A percentile compares a stretch with the other conserved stretches of the same genome.
phyloP scores from a whole-genome alignment of 2,113 vertebrate genomes.

The Neogobius melanostomus region DNA sequence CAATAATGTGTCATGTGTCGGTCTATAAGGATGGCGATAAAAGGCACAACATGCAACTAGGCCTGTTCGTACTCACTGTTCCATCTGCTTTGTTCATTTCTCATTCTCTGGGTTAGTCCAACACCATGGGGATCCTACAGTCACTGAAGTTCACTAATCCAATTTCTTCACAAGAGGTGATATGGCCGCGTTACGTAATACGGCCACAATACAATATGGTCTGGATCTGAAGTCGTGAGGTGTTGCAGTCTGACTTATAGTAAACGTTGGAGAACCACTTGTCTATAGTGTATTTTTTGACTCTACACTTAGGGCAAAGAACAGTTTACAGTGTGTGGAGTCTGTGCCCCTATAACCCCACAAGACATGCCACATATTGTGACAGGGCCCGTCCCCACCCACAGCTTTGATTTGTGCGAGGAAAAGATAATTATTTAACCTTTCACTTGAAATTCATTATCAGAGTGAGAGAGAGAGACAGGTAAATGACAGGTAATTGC shows the following conservation, averaged over 20 bases:
- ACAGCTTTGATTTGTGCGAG: conserved; percentile 56
- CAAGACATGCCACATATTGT: conserved; percentile 62
- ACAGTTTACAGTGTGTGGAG: conserved; percentile 18
- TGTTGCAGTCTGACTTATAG: conserved; percentile 2
- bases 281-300: too few species aligned
- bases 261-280: not conserved
- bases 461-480: conserved; percentile 63
- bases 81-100: not conserved
- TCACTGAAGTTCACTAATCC: not conserved
- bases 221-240: conserved; percentile 22
- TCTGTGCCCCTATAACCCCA: conserved; percentile 55
- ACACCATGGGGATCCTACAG: not conserved
- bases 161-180: not conserved
- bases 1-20: not conserved
- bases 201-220: too few species aligned
- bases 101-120: conserved; percentile 2
- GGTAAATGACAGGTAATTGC: conserved; percentile 77
- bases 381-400: conserved; percentile 57
- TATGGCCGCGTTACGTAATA: conserved; percentile 1
- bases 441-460: conserved; percentile 74
- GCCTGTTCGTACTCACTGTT: not conserved
- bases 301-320: conserved; percentile 24
- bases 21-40: not conserved
- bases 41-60: not conserved
- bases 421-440: conserved; percentile 74